Base-by-base conservation (phyloP, 2,888 invertebrate genomes). In the Pyralis farinalis region DNA sequence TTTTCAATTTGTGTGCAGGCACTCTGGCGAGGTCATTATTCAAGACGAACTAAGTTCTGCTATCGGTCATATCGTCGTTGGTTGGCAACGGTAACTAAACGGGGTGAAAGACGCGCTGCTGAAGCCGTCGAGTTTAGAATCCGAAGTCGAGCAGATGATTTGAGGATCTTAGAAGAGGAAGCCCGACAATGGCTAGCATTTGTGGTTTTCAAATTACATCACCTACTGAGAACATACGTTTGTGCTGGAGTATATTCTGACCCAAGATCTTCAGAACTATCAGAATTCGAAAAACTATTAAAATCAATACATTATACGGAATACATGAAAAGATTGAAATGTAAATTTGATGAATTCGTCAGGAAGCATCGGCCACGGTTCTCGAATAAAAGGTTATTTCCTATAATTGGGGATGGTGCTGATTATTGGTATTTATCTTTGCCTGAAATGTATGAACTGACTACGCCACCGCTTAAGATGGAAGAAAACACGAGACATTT, bases 351-450 rank as follows among this genome's bases (percentile, higher is more conserved):
- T 12, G 82, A 86, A 52, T 88, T 84, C 43, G 86, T 87, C n/a
- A 69, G 73, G 44, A 84, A 84, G 58, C 70, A 82, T 48, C 70
- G 78, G 31, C 80, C 86, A n/a, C 53, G 58, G 42, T 87, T 84
- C 51, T 73, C 79, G 4, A 88, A 87, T 51, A 85, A 87, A 49
- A 68, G 73, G 47, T 53, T 87, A 35, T 88, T 87, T 54, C 88
- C 87, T 3, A 72, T 87, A 45, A 87, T 88, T 49, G 88, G 88
- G 8, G 77, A 86, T 45, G 86, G 87, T 4, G 58, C 73, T 11
- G 86, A 87, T 47, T 88, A 87, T 58, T 88, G 88, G 88, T 88
- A 88, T 55, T 58, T 88, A 48, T 85, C 87, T n/a, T 53, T 88
- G 31, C 62, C 84, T n/a, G 87, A 87, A 60, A 84, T 88, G 85